Evolutionary conservation across 2,797 vertebrate species (phyloP).

Genomic region (Coreius guichenoti): DNA sequence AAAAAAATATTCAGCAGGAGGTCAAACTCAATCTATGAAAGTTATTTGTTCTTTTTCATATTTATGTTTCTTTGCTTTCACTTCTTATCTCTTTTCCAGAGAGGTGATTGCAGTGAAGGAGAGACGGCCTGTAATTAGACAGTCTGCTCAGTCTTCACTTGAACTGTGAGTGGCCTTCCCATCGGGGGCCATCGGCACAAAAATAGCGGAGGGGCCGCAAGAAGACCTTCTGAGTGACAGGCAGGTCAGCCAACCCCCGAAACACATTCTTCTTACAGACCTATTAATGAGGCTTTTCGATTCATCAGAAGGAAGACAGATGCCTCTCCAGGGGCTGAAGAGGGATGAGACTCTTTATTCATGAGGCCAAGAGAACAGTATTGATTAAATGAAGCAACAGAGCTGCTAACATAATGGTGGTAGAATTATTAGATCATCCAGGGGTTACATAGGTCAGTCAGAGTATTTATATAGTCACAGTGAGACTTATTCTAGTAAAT

Average conservation of each 20-base stretch:
- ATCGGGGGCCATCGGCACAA: conserved; percentile 35
- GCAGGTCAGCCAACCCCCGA: conserved; percentile 31
- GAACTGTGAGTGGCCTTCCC: conserved; percentile 57
- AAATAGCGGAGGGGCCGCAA: conserved; percentile 10
- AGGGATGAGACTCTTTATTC: conserved; percentile 29
- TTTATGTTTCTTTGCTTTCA: conserved; percentile 21
- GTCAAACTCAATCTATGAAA: conserved; percentile 34
- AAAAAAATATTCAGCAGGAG: neutral
- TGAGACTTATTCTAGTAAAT: neutral
- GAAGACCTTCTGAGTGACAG: conserved; percentile 47
- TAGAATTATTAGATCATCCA: conserved; percentile 11
- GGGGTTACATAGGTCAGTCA: neutral
- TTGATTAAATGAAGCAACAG: conserved; percentile 36
- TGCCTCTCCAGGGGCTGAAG: conserved; percentile 25
- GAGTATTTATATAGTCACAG: conserved; percentile 11
- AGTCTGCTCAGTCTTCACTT: conserved; percentile 48
- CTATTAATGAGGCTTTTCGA: conserved; percentile 54
- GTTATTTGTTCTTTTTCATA: conserved; percentile 17
- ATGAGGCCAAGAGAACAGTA: conserved; percentile 25
- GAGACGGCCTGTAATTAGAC: conserved; percentile 52
- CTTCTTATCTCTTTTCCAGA: conserved; percentile 13
- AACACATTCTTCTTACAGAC: conserved; percentile 51
- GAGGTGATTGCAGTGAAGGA: conserved; percentile 46
- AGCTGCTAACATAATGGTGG: conserved; percentile 20
- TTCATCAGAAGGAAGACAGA: conserved; percentile 30